A percentile compares a stretch with the other conserved stretches of the same genome.
phyloP scores from a whole-genome alignment of 1,140 invertebrate species.

The Pseudomyrmex pallidus region DNA sequence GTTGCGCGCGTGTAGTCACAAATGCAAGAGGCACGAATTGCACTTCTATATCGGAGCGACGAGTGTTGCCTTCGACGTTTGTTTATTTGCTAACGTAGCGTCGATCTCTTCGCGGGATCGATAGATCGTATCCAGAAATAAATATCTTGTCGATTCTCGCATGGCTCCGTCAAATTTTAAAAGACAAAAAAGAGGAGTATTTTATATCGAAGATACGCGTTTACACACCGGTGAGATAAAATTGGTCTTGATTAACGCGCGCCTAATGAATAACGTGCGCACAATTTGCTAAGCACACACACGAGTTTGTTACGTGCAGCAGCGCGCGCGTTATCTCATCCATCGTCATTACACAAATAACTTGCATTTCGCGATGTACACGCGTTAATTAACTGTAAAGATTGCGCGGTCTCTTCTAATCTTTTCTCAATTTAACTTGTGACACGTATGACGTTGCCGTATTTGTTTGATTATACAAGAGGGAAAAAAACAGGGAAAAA shows the following conservation, averaged over 20 bases:
- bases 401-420: conserved; percentile 1
- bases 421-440: conserved; percentile 1
- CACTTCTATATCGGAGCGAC: neutral
- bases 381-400: conserved; percentile 17
- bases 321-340: conserved; percentile 5
- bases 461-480: too few species aligned
- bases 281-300: conserved; percentile 18
- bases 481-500: neutral
- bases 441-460: neutral
- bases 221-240: neutral
- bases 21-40: neutral
- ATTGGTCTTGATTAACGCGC: conserved; percentile 8
- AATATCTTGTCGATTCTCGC: neutral
- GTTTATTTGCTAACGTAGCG: neutral
- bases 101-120: neutral
- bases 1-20: neutral
- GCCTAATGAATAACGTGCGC: neutral
- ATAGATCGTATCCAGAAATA: conserved; percentile 17
- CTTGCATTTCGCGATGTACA: conserved; percentile 1
- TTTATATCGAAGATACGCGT: neutral
- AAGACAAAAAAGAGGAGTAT: neutral
- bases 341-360: conserved; percentile 15
- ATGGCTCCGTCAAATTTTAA: neutral
- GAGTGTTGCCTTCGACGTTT: neutral
- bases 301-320: too few species aligned